phyloP scores from a whole-genome alignment of 1,140 invertebrate species.

The Drosophila arawakana region DNA sequence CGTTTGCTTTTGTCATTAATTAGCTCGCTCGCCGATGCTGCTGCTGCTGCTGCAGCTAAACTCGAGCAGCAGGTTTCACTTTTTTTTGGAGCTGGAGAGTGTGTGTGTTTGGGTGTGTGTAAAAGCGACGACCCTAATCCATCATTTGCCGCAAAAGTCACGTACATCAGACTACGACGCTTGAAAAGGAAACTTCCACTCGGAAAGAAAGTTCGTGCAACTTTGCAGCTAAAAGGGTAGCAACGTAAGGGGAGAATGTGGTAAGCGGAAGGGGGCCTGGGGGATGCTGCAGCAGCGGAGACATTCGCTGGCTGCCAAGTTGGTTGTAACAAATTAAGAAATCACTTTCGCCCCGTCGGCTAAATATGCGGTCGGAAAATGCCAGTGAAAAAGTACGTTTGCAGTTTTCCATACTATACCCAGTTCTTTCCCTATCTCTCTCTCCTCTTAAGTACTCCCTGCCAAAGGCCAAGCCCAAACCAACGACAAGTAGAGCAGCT shows the following conservation, averaged over 20 bases:
- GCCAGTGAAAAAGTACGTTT: slow-evolving; percentile 13
- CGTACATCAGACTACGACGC: slow-evolving; percentile 52
- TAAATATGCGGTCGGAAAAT: slow-evolving; percentile 21
- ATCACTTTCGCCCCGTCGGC: slow-evolving; percentile 66
- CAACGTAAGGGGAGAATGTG: not conserved
- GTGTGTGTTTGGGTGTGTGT: not conserved
- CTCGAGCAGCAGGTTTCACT: slow-evolving; percentile 62
- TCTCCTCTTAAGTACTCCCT: not conserved
- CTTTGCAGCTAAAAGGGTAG: slow-evolving; percentile 27
- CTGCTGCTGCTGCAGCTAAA: slow-evolving; percentile 5
- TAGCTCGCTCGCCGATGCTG: slow-evolving; percentile 18
- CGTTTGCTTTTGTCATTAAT: slow-evolving; percentile 58
- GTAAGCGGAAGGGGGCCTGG: not conserved
- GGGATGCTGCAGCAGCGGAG: slow-evolving; percentile 15
- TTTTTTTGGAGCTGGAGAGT: slow-evolving; percentile 27
- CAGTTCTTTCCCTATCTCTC: too few species aligned
- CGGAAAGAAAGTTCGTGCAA: slow-evolving; percentile 61
- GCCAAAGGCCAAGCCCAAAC: slow-evolving; percentile 32
- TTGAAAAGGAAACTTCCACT: slow-evolving; percentile 66
- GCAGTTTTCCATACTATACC: not conserved
- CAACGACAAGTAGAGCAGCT: slow-evolving; percentile 23
- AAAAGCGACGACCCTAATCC: slow-evolving; percentile 53
- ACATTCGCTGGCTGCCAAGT: slow-evolving; percentile 42
- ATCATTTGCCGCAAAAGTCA: slow-evolving; percentile 80
- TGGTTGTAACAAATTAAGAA: slow-evolving; percentile 75